Conservation (phyloP, 2,797 vertebrate species). For the Sebastes minor region DNA sequence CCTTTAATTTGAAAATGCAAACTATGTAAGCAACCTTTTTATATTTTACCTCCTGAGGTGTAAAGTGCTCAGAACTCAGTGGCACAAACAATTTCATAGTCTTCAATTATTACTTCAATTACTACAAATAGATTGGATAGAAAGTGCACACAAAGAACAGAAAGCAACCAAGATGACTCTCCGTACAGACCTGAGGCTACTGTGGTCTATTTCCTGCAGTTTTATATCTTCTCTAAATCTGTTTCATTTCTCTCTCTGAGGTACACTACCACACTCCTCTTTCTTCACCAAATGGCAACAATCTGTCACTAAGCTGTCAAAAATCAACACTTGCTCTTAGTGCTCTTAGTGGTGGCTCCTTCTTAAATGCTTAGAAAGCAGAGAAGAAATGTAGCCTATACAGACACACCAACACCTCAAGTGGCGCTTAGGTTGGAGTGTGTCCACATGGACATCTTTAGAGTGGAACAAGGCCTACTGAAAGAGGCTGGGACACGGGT, state of each 20-base stretch:
- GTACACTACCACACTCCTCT: background rate
- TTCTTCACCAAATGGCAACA: slow-evolving; percentile 30
- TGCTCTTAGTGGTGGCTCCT: background rate
- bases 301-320: background rate
- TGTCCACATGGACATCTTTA: background rate
- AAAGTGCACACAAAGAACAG: slow-evolving; percentile 8
- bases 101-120: background rate
- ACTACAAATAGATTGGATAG: slow-evolving; percentile 7
- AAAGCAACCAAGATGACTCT: slow-evolving; percentile 20
- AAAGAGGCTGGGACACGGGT: no score
- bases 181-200: slow-evolving; percentile 5
- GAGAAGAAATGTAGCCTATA: no score
- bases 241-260: slow-evolving; percentile 16
- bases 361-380: no score
- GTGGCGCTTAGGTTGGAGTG: background rate
- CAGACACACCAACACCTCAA: background rate
- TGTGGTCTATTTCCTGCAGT: background rate
- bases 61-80: background rate
- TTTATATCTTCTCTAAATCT: slow-evolving; percentile 19
- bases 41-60: slow-evolving; percentile 20
- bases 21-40: background rate
- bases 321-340: background rate
- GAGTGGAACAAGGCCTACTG: no score
- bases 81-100: slow-evolving; percentile 17
- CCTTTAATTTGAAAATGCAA: slow-evolving; percentile 11